A percentile compares a stretch with the other conserved stretches of the same genome.
Conservation (phyloP, 2,888 invertebrate species). For the Mamestra brassicae region DNA sequence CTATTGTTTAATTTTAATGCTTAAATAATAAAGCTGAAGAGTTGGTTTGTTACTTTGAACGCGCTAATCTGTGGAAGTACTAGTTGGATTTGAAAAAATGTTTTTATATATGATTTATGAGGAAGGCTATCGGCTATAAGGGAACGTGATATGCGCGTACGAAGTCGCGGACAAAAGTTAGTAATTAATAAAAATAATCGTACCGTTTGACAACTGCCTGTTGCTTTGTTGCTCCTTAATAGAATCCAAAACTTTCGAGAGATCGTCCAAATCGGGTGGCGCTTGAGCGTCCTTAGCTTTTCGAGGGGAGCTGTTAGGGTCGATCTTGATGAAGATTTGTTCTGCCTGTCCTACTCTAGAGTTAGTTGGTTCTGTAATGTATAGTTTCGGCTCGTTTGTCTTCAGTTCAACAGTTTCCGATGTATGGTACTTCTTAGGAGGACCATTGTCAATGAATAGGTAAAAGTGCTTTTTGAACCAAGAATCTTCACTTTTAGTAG, state of each 20-base stretch:
- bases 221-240: conserved; percentile 25
- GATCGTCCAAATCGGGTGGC: conserved; percentile 41
- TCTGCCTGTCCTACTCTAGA: neutral
- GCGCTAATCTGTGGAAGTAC: no score
- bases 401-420: conserved; percentile 79
- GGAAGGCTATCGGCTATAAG: no score
- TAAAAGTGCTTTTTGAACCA: conserved; percentile 86
- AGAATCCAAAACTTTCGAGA: conserved; percentile 39
- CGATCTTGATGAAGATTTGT: conserved; percentile 18
- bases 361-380: conserved; percentile 28
- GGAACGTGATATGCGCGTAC: no score
- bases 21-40: no score
- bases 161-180: no score
- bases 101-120: no score
- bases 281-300: neutral
- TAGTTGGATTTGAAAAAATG: no score
- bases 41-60: no score
- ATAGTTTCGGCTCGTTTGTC: conserved; percentile 32
- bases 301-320: neutral
- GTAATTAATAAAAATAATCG: conserved; percentile 1
- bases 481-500: conserved; percentile 82
- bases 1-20: no score
- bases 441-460: conserved; percentile 77
- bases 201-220: conserved; percentile 21
- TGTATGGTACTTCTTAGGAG: conserved; percentile 80